A percentile compares a stretch with the other conserved stretches of the same genome.
Conservation (phyloP, 2,113 vertebrate genomes). For the Pelobates fuscus region DNA sequence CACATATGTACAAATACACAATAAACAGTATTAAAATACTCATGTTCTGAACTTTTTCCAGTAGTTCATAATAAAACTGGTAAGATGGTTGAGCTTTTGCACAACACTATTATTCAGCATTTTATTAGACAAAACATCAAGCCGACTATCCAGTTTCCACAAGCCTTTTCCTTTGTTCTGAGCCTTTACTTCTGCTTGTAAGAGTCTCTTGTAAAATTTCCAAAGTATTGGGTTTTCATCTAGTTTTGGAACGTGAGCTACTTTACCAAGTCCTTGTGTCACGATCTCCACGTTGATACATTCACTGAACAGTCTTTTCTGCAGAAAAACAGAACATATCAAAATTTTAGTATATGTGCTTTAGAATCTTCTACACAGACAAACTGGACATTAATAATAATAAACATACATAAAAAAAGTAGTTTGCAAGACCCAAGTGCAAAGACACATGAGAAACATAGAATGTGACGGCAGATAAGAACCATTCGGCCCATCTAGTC, state of each 20-base stretch:
- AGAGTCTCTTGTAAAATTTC: slow-evolving; percentile 82
- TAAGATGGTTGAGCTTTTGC: slow-evolving; percentile 67
- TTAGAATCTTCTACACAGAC: too few relatives aligned
- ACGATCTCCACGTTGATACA: slow-evolving; percentile 87
- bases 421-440: too few relatives aligned
- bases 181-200: slow-evolving; percentile 84
- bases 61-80: slow-evolving; percentile 57
- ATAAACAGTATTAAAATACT: not conserved
- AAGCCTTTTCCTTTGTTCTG: slow-evolving; percentile 80
- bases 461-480: too few relatives aligned
- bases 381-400: too few relatives aligned
- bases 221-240: slow-evolving; percentile 72
- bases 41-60: slow-evolving; percentile 6
- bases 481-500: too few relatives aligned
- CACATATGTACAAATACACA: too few relatives aligned
- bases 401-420: too few relatives aligned
- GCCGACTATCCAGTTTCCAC: slow-evolving; percentile 79
- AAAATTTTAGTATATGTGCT: too few relatives aligned
- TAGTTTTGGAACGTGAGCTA: slow-evolving; percentile 71
- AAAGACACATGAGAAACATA: too few relatives aligned
- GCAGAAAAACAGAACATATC: slow-evolving; percentile 11
- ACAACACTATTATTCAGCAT: slow-evolving; percentile 63
- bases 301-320: slow-evolving; percentile 72
- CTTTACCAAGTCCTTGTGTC: slow-evolving; percentile 79
- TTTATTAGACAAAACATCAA: slow-evolving; percentile 64